Evolutionary conservation across 2,113 vertebrate genomes (phyloP).

Genomic region (Eonycteris spelaea): DNA sequence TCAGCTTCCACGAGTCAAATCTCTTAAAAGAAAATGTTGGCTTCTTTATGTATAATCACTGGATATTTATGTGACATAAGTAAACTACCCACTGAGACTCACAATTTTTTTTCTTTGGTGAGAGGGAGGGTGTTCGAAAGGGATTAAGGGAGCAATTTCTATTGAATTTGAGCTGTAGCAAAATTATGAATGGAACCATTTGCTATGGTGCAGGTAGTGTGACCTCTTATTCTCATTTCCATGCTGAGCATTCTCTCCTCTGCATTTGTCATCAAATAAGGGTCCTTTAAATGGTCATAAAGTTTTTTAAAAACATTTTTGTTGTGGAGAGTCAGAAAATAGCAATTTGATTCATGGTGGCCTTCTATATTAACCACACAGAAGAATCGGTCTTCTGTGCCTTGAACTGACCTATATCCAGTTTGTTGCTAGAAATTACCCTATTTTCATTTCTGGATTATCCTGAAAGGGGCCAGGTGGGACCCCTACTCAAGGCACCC

Average conservation of each 20-base stretch:
- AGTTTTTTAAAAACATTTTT: background rate
- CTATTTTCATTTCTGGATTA: background rate
- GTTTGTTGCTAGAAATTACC: background rate
- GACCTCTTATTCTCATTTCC: background rate
- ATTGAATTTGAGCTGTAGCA: background rate
- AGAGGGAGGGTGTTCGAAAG: background rate
- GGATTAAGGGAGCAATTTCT: background rate
- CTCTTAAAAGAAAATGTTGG: slow-evolving; percentile 19
- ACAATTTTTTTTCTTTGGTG: background rate
- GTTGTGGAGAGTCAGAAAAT: background rate
- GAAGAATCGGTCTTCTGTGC: background rate
- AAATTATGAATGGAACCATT: background rate
- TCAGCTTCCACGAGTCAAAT: background rate
- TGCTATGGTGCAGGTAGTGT: background rate
- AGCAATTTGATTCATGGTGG: background rate
- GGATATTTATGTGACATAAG: background rate
- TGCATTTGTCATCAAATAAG: background rate
- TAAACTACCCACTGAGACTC: background rate
- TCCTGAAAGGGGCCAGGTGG: background rate
- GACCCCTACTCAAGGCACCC: background rate
- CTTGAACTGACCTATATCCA: background rate
- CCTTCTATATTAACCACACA: background rate
- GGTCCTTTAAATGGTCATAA: background rate
- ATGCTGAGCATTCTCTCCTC: background rate
- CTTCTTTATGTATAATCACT: background rate